Percentiles rank a stretch among this genome's conserved stretches.
Conservation (phyloP, 2,797 vertebrate genomes). For the Neosilurus hyrtlii region DNA sequence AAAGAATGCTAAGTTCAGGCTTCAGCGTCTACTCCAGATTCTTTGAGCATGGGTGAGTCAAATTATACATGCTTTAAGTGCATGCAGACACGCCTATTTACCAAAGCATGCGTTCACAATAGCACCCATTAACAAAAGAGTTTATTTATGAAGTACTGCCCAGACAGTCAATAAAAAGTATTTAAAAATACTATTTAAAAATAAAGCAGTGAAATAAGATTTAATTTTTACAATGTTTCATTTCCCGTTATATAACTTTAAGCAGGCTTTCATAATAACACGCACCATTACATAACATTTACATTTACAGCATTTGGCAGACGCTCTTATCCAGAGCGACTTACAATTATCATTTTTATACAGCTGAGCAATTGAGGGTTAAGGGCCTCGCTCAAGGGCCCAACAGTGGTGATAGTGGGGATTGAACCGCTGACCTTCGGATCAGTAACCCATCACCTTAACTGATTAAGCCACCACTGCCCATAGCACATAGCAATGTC, state of each 20-base stretch:
- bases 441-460: too few species aligned
- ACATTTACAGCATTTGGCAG: too few species aligned
- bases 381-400: too few species aligned
- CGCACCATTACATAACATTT: too few species aligned
- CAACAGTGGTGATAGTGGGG: too few species aligned
- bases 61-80: neutral
- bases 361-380: too few species aligned
- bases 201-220: neutral
- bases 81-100: constrained; percentile 3
- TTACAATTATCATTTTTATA: too few species aligned
- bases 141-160: neutral
- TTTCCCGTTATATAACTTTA: neutral
- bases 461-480: too few species aligned
- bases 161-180: neutral
- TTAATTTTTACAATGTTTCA: neutral
- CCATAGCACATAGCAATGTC: neutral
- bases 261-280: neutral
- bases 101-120: constrained; percentile 11
- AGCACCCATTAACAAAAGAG: neutral
- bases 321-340: too few species aligned
- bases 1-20: neutral
- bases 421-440: too few species aligned
- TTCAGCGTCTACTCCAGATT: neutral
- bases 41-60: neutral
- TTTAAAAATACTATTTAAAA: neutral